These are phyloP conservation scores for Exocentrus adspersus DNA, from an alignment of 2,888 invertebrate genomes.

Conservation along the genomic window DNA sequence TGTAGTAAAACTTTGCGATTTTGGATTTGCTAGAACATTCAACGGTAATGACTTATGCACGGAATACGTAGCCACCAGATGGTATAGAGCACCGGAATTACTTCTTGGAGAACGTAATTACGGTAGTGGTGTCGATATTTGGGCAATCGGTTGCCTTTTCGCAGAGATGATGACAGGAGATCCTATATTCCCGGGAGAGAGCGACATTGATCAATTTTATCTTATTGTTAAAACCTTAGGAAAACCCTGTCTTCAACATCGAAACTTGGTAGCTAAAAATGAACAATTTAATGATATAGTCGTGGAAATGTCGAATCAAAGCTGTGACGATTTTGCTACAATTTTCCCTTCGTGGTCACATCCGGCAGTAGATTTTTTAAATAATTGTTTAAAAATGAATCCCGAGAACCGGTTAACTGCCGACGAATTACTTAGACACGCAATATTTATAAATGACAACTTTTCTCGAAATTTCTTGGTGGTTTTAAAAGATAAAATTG, in stretches of 20 bases:
- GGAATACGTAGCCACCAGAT: slow-evolving; percentile 88
- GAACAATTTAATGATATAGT: slow-evolving; percentile 62
- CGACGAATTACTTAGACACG: slow-evolving; percentile 68
- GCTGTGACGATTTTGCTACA: slow-evolving; percentile 55
- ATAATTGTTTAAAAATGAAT: slow-evolving; percentile 70
- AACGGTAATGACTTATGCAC: slow-evolving; percentile 84
- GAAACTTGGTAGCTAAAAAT: slow-evolving; percentile 63
- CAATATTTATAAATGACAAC: slow-evolving; percentile 51
- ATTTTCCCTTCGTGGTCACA: slow-evolving; percentile 63
- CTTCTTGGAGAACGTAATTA: slow-evolving; percentile 82
- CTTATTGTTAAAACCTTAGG: slow-evolving; percentile 77
- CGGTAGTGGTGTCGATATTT: slow-evolving; percentile 82
- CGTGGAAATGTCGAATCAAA: slow-evolving; percentile 52
- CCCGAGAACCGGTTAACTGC: slow-evolving; percentile 73
- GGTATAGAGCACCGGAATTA: slow-evolving; percentile 85
- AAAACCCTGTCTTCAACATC: slow-evolving; percentile 64
- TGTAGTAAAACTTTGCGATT: slow-evolving; percentile 88
- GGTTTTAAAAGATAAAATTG: slow-evolving; percentile 72
- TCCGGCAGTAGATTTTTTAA: slow-evolving; percentile 63
- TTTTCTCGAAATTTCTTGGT: slow-evolving; percentile 75
- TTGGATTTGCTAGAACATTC: slow-evolving; percentile 84
- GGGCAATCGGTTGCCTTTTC: slow-evolving; percentile 87
- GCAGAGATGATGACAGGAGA: slow-evolving; percentile 89
- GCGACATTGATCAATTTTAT: slow-evolving; percentile 88
- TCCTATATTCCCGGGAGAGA: slow-evolving; percentile 88